Base-by-base conservation (phyloP, 2,888 invertebrate genomes). In the Coelogynopora nodosa region DNA sequence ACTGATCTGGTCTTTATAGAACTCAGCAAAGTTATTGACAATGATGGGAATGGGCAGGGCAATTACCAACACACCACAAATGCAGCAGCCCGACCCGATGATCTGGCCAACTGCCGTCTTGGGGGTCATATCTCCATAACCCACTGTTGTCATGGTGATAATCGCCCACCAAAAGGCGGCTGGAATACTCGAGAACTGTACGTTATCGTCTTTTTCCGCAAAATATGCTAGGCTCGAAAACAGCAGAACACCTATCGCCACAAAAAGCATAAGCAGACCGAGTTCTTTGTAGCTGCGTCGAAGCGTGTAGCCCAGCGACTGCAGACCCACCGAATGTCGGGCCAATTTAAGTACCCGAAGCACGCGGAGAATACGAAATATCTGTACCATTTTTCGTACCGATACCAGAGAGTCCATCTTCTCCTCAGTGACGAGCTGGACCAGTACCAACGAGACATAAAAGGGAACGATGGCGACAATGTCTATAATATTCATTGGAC, bases 1-100 rank as follows among this genome's bases (percentile, higher is more conserved):
- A 93, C 98, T 94, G 97, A 98, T 97, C 95, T 98, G 98, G 93
- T 98, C 98, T 94, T 98, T n/a, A n/a, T n/a, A n/a, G n/a, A n/a
- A n/a, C n/a, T n/a, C n/a, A n/a, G n/a, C n/a, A n/a, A n/a, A n/a
- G n/a, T n/a, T n/a, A n/a, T n/a, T n/a, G n/a, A n/a, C n/a, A n/a
- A n/a, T n/a, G n/a, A n/a, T n/a, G n/a, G n/a, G n/a, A n/a, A n/a
- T n/a, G n/a, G n/a, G n/a, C n/a, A n/a, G n/a, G n/a, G n/a, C n/a
- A n/a, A n/a, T n/a, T n/a, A n/a, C n/a, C n/a, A n/a, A n/a, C n/a
- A n/a, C n/a, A n/a, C n/a, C n/a, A n/a, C n/a, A n/a, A n/a, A n/a
- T n/a, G n/a, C n/a, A n/a, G n/a, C n/a, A n/a, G n/a, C n/a, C n/a
- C n/a, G n/a, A n/a, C n/a, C n/a, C n/a, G n/a, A n/a, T n/a, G n/a